Evolutionary conservation across 1,140 invertebrate genomes (phyloP).

Genomic region (Fopius arisanus): DNA sequence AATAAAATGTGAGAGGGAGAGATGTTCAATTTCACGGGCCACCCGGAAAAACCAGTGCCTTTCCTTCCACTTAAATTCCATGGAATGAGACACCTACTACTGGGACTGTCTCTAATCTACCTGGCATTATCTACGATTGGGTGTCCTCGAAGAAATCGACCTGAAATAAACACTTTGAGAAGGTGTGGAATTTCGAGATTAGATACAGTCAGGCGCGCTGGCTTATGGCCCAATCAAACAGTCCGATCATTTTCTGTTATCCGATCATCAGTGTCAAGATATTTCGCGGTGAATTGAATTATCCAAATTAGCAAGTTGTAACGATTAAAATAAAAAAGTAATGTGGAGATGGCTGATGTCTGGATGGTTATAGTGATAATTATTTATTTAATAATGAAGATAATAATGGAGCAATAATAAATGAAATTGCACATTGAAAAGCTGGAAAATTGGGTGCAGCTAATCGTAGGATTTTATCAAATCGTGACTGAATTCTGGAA

Average conservation of each 20-base stretch:
- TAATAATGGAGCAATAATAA: no score
- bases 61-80: constrained; percentile 11
- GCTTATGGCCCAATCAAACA: background rate
- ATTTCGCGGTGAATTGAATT: background rate
- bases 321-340: no score
- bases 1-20: constrained; percentile 13
- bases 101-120: background rate
- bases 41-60: constrained; percentile 34
- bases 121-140: constrained; percentile 12
- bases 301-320: no score
- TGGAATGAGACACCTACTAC: constrained; percentile 8
- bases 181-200: background rate
- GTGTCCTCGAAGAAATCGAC: constrained; percentile 14
- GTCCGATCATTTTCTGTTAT: background rate
- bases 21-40: constrained; percentile 19
- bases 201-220: background rate
- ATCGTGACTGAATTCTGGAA: background rate
- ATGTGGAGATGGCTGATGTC: no score
- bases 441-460: no score
- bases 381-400: no score
- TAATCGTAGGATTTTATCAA: background rate
- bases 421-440: no score
- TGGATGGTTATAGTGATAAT: no score
- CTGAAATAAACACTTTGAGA: background rate
- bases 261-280: background rate